These are phyloP conservation scores for Vesta saturnalis DNA, from an alignment of 2,888 invertebrate genomes.

Conservation along the genomic window DNA sequence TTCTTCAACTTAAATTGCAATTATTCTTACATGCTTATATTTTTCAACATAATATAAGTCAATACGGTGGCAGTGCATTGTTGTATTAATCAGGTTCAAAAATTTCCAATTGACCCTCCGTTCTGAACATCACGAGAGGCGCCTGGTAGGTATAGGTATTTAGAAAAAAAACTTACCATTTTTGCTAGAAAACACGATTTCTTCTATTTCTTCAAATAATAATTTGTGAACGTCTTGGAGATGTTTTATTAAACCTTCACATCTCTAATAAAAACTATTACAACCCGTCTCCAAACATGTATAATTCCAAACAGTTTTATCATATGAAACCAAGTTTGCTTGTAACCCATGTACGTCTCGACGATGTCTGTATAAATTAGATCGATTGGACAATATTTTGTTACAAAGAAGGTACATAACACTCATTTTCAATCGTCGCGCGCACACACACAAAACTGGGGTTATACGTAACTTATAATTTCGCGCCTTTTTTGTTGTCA, in stretches of 20 bases:
- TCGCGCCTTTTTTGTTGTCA: not conserved
- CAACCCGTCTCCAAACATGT: not conserved
- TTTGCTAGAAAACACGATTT: constrained; percentile 2
- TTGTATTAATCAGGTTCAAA: too few relatives aligned
- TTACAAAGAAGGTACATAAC: not conserved
- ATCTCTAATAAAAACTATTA: not conserved
- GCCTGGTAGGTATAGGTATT: too few relatives aligned
- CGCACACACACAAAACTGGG: not conserved
- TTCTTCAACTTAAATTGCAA: too few relatives aligned
- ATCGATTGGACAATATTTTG: constrained; percentile 1
- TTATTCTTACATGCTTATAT: too few relatives aligned
- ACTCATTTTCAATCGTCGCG: constrained; percentile 5
- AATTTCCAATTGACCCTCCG: too few relatives aligned
- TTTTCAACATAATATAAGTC: too few relatives aligned
- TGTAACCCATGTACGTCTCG: not conserved
- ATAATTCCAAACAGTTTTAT: constrained; percentile 2
- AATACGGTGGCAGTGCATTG: too few relatives aligned
- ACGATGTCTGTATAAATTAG: constrained; percentile 5
- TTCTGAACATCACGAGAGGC: too few relatives aligned
- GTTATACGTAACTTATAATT: not conserved
- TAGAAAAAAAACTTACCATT: too few relatives aligned
- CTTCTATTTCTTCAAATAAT: not conserved
- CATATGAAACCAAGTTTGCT: not conserved
- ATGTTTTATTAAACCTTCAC: constrained; percentile 5
- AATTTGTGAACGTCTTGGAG: constrained; percentile 5